Evolutionary conservation across 2,888 invertebrate genomes (phyloP).

Genomic region (Hirtodrosophila histrioides): DNA sequence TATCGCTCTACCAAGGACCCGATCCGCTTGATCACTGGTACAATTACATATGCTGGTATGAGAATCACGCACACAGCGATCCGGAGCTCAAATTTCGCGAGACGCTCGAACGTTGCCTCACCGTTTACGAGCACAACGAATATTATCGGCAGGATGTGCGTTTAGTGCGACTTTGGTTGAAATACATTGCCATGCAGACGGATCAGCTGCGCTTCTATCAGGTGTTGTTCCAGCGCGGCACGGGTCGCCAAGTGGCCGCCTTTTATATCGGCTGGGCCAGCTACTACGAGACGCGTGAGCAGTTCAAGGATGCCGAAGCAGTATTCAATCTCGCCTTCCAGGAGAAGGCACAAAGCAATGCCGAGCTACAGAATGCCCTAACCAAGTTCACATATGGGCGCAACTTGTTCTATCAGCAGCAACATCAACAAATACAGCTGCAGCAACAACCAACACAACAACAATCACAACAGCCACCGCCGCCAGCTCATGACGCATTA

Average conservation of each 20-base stretch:
- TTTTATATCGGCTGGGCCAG: conserved; percentile 96
- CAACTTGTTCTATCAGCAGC: conserved; percentile 59
- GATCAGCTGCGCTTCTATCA: conserved; percentile 93
- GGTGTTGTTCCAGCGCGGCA: conserved; percentile 91
- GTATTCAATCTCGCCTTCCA: conserved; percentile 92
- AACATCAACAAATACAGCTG: conserved; percentile 51
- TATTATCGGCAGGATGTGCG: conserved; percentile 94
- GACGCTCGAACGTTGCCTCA: conserved; percentile 93
- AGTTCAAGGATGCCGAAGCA: conserved; percentile 93
- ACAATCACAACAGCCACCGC: conserved; percentile 37
- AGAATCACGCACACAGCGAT: conserved; percentile 90
- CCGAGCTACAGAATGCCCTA: conserved; percentile 90
- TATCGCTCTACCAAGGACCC: conserved; percentile 92
- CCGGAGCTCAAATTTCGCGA: conserved; percentile 96
- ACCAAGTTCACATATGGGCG: conserved; percentile 90
- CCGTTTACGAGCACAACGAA: conserved; percentile 91
- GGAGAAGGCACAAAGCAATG: conserved; percentile 91
- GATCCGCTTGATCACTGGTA: conserved; percentile 96
- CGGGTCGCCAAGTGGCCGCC: conserved; percentile 92
- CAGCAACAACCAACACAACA: conserved; percentile 55
- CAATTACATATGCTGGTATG: conserved; percentile 96
- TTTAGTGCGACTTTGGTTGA: conserved; percentile 95
- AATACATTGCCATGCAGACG: conserved; percentile 92
- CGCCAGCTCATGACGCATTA: conserved; percentile 50
- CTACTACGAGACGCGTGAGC: conserved; percentile 92